Percentiles rank a stretch among this genome's conserved stretches.
These are phyloP conservation scores for Centropristis striata DNA, from an alignment of 2,113 vertebrate species.

Conservation along the genomic window DNA sequence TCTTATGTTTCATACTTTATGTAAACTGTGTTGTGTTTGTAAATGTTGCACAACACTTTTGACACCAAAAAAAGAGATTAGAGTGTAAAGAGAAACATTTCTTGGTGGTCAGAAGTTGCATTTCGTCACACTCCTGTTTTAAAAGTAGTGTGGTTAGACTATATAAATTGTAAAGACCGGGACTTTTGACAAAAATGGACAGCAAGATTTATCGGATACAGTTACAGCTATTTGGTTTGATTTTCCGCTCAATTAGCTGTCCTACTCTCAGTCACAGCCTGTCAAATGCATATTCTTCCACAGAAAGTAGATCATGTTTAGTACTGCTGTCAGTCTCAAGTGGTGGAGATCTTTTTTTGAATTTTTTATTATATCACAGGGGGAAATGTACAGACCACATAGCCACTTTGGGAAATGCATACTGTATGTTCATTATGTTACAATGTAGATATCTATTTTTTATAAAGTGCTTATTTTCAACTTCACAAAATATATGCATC, in stretches of 20 bases:
- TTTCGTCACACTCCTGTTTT: conserved; percentile 5
- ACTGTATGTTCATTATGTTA: conserved; percentile 83
- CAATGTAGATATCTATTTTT: conserved; percentile 88
- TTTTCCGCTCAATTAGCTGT: conserved; percentile 23
- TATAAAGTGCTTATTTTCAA: conserved; percentile 80
- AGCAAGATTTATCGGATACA: conserved; percentile 5
- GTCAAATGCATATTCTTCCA: conserved; percentile 30
- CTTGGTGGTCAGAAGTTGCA: conserved; percentile 16
- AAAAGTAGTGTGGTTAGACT: neutral
- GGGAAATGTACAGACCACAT: conserved; percentile 59
- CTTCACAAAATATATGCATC: conserved; percentile 73
- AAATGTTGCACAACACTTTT: conserved; percentile 61
- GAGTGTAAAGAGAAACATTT: conserved; percentile 18
- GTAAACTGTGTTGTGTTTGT: conserved; percentile 52
- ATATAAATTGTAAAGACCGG: conserved; percentile 1
- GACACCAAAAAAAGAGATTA: conserved; percentile 35
- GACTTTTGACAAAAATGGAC: conserved; percentile 15
- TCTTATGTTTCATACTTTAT: conserved; percentile 46
- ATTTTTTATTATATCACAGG: conserved; percentile 37
- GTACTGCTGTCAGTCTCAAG: conserved; percentile 52
- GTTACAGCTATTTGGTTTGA: conserved; percentile 9
- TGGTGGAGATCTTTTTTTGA: conserved; percentile 33
- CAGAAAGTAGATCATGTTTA: conserved; percentile 50
- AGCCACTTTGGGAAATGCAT: conserved; percentile 69
- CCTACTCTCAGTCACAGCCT: conserved; percentile 25